A percentile compares a stretch with the other conserved stretches of the same genome.
Evolutionary conservation across 2,113 vertebrate species (phyloP).

Genomic region (Tragulus kanchil): DNA sequence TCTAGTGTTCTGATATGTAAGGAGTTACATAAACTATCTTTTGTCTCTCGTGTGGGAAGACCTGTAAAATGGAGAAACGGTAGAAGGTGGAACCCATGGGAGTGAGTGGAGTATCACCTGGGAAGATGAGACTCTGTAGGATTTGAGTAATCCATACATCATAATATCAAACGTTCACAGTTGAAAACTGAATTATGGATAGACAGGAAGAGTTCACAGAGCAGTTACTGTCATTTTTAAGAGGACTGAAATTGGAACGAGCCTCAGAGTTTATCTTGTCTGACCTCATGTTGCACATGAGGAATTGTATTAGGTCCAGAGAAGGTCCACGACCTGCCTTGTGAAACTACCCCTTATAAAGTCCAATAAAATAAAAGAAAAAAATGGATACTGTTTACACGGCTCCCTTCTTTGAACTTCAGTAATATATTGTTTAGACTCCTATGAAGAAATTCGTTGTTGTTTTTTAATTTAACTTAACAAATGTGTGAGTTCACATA

Average conservation of each 20-base stretch:
- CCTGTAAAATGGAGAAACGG: background rate
- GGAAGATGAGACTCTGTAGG: background rate
- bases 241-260: slow-evolving; percentile 6
- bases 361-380: no score
- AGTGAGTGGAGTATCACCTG: background rate
- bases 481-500: slow-evolving; percentile 26
- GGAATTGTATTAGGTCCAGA: slow-evolving; percentile 25
- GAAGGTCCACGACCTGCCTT: background rate
- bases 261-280: slow-evolving; percentile 30
- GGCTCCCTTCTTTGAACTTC: background rate
- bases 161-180: background rate
- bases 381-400: background rate
- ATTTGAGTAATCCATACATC: background rate
- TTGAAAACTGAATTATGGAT: background rate
- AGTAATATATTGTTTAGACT: background rate
- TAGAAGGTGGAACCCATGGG: background rate
- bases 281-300: slow-evolving; percentile 42
- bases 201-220: background rate
- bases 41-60: background rate
- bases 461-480: background rate
- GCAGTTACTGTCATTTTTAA: background rate
- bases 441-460: background rate
- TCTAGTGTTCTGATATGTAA: background rate
- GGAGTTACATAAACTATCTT: background rate
- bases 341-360: no score